Conservation (phyloP, 2,113 vertebrate species). For the Thalassoma bifasciatum region DNA sequence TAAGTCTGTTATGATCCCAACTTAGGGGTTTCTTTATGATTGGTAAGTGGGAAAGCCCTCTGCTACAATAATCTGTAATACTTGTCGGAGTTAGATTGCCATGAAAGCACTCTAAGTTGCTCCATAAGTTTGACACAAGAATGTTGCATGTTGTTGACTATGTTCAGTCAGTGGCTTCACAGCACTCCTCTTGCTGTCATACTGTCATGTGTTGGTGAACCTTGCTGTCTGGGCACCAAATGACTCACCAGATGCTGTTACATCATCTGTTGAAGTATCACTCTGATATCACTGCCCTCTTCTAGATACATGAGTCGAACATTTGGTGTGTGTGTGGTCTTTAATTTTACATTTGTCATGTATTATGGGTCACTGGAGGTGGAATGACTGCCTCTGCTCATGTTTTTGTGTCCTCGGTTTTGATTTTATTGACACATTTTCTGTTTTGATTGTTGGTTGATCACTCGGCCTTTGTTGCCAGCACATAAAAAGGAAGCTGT, state of each 20-base stretch:
- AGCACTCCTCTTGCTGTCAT: neutral
- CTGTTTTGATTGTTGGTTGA: neutral
- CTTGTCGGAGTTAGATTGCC: neutral
- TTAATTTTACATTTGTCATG: slow-evolving; percentile 19
- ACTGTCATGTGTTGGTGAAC: slow-evolving; percentile 20
- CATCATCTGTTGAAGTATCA: slow-evolving; percentile 41
- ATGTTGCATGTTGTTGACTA: slow-evolving; percentile 1
- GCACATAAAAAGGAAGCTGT: neutral
- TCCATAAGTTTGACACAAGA: slow-evolving; percentile 1
- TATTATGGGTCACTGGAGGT: neutral
- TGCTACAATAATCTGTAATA: neutral
- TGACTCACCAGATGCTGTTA: slow-evolving; percentile 36
- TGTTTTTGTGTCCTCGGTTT: neutral
- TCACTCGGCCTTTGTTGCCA: neutral
- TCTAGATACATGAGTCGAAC: neutral
- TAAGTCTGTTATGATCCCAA: neutral
- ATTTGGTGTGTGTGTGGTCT: slow-evolving; percentile 20
- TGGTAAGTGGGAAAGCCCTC: neutral
- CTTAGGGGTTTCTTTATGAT: neutral
- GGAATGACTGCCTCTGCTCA: neutral
- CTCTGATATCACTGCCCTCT: neutral
- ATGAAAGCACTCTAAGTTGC: neutral
- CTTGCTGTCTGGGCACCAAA: neutral
- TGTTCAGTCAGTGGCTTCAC: slow-evolving; percentile 3
- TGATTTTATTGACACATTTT: slow-evolving; percentile 5